Conservation (phyloP, 53 echinoderm and acorn worm species). For the Echinometra lucunter region DNA sequence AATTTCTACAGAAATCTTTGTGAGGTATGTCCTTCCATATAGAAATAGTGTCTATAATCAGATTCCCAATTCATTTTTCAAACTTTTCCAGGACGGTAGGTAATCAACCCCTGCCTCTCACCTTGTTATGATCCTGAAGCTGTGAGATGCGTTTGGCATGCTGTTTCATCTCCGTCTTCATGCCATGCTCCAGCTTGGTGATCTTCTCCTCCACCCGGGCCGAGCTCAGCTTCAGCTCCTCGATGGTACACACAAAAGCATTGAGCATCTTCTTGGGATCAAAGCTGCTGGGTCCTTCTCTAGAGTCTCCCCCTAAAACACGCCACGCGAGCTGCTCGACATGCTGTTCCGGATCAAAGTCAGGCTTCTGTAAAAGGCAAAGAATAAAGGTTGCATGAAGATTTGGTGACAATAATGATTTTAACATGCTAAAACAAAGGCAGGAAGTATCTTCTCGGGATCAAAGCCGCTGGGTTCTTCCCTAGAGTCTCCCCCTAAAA, state of each 20-base stretch:
- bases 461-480: constrained; percentile 91
- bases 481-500: constrained; percentile 87
- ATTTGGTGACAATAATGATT: neutral
- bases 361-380: constrained; percentile 74
- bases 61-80: no score
- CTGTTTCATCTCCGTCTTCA: constrained; percentile 85
- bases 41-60: no score
- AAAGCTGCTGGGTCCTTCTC: constrained; percentile 88
- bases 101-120: neutral
- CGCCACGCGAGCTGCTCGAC: constrained; percentile 99
- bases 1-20: no score
- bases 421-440: constrained; percentile 50
- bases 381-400: neutral
- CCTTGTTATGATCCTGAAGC: constrained; percentile 95
- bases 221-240: constrained; percentile 87
- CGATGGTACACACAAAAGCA: constrained; percentile 93
- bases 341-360: constrained; percentile 95
- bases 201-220: constrained; percentile 91
- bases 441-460: constrained; percentile 85
- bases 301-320: constrained; percentile 88
- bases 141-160: constrained; percentile 92
- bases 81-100: no score
- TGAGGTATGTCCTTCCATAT: no score
- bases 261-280: constrained; percentile 91
- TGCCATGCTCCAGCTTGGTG: constrained; percentile 79